These are phyloP conservation scores for Coelopa frigida DNA, from an alignment of 1,140 invertebrate genomes.

Conservation along the genomic window DNA sequence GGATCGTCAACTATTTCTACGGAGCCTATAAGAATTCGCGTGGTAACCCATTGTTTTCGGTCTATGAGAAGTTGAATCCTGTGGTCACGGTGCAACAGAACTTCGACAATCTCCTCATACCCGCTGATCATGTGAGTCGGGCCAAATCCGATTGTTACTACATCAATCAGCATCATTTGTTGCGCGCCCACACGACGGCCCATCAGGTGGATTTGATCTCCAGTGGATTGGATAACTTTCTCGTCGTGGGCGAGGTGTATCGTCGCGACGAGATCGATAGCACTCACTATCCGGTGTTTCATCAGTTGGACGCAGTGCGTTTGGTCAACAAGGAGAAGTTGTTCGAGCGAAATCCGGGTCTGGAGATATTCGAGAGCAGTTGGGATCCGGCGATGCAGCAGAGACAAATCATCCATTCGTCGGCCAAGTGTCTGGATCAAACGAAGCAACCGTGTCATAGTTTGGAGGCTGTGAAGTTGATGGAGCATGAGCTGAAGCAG, in stretches of 20 bases:
- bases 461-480: constrained; percentile 75
- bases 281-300: constrained; percentile 96
- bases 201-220: constrained; percentile 77
- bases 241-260: constrained; percentile 95
- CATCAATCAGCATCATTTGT: constrained; percentile 67
- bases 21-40: constrained; percentile 60
- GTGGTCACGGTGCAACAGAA: constrained; percentile 80
- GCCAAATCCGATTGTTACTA: constrained; percentile 86
- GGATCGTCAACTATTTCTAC: constrained; percentile 84
- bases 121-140: constrained; percentile 77
- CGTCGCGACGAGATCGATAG: constrained; percentile 90
- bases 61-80: constrained; percentile 76
- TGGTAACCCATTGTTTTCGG: constrained; percentile 82
- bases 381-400: constrained; percentile 40
- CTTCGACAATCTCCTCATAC: constrained; percentile 80
- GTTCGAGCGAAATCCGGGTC: constrained; percentile 50
- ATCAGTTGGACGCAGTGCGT: constrained; percentile 88
- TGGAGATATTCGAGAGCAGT: constrained; percentile 58
- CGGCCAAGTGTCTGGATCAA: constrained; percentile 52
- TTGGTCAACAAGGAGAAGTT: constrained; percentile 68
- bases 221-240: constrained; percentile 84
- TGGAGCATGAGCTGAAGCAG: constrained; percentile 82
- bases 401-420: constrained; percentile 19
- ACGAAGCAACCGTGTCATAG: constrained; percentile 84
- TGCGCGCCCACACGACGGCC: constrained; percentile 91